Conservation (phyloP, 2,113 vertebrate species). For the Pluvialis apricaria region DNA sequence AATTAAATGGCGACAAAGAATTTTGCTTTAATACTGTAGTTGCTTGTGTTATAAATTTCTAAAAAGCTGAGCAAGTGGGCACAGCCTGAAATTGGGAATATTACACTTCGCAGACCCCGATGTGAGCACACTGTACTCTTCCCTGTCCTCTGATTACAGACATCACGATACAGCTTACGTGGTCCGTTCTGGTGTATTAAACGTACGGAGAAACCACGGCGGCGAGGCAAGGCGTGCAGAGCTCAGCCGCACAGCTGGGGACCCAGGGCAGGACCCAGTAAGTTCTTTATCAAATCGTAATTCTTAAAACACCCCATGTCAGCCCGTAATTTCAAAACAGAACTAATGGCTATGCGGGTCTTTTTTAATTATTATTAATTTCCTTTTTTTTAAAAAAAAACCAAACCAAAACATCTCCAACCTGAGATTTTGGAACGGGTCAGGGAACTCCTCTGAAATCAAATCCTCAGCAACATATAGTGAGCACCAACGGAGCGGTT, state of each 20-base stretch:
- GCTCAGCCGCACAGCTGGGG: background rate
- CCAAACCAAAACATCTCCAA: background rate
- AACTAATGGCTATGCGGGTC: background rate
- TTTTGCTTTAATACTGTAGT: background rate
- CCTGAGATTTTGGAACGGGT: background rate
- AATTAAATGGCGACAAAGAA: background rate
- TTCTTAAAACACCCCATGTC: background rate
- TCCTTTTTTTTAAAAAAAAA: background rate
- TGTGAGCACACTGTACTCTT: background rate
- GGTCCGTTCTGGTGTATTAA: background rate
- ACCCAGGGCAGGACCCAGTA: background rate
- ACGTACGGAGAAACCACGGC: rapidly evolving
- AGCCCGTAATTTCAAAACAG: background rate
- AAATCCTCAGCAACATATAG: background rate
- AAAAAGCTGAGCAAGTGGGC: background rate
- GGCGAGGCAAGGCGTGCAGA: background rate
- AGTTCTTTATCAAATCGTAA: background rate
- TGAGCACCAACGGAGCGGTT: background rate
- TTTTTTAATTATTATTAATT: background rate
- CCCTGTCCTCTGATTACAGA: background rate
- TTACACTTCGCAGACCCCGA: background rate
- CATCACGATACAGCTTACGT: rapidly evolving
- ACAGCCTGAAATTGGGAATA: background rate
- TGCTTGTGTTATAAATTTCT: background rate
- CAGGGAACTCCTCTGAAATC: background rate